These are phyloP conservation scores for Hipparchia sbordonii DNA, from an alignment of 2,888 invertebrate genomes.

Conservation along the genomic window DNA sequence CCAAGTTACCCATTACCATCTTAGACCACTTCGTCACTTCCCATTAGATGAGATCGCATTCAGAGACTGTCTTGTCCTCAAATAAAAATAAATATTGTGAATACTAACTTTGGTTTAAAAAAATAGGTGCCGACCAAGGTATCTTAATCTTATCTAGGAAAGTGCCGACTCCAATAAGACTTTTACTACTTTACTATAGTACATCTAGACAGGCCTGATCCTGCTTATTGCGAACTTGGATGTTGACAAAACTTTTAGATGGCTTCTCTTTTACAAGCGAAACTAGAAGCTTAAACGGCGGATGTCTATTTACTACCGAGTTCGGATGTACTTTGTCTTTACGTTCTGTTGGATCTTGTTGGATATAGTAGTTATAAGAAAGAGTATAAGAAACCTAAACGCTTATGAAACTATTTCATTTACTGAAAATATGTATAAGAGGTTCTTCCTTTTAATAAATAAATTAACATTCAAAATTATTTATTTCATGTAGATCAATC, in stretches of 20 bases:
- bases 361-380: too few species aligned
- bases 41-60: too few species aligned
- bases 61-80: too few species aligned
- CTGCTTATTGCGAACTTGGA: neutral
- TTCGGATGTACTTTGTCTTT: conserved; percentile 2
- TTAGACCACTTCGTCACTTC: too few species aligned
- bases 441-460: too few species aligned
- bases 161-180: neutral
- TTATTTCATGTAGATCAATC: too few species aligned
- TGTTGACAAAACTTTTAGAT: neutral
- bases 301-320: neutral
- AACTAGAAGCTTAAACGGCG: neutral
- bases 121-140: neutral
- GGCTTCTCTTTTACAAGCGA: neutral
- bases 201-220: neutral
- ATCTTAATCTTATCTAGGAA: conserved; percentile 1
- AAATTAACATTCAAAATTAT: too few species aligned
- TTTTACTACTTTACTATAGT: neutral
- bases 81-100: neutral
- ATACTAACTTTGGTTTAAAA: neutral
- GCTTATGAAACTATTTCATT: too few species aligned
- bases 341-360: neutral
- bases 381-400: too few species aligned
- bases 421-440: too few species aligned
- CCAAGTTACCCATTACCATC: too few species aligned